A percentile compares a stretch with the other conserved stretches of the same genome.
Conservation (phyloP, 2,797 vertebrate genomes). For the Pangasius krempfi region DNA sequence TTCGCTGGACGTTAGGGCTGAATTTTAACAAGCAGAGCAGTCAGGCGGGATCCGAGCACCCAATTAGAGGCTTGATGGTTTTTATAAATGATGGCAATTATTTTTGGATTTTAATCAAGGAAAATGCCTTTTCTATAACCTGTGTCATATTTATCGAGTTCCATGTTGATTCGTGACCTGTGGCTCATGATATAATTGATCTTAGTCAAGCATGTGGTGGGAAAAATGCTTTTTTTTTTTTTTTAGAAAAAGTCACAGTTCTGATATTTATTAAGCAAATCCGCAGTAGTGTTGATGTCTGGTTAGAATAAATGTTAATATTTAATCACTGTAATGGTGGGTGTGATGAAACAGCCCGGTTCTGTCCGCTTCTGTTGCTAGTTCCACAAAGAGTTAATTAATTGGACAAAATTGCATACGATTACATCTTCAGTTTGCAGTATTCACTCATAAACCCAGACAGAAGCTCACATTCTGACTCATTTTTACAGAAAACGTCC, state of each 20-base stretch:
- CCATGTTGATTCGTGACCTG: slow-evolving; percentile 4
- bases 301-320: neutral
- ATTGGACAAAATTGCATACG: neutral
- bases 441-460: neutral
- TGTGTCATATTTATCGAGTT: slow-evolving; percentile 4
- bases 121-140: slow-evolving; percentile 35
- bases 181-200: slow-evolving; percentile 5
- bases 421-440: neutral
- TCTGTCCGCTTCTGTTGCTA: neutral
- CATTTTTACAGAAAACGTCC: neutral
- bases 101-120: slow-evolving; percentile 65
- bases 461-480: neutral
- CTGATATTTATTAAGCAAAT: neutral
- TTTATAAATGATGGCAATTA: slow-evolving; percentile 68
- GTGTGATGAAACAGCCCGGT: neutral
- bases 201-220: neutral
- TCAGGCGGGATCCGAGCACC: slow-evolving; percentile 64
- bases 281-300: neutral
- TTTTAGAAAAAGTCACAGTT: neutral
- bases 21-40: slow-evolving; percentile 66
- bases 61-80: slow-evolving; percentile 64
- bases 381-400: neutral
- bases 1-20: slow-evolving; percentile 65
- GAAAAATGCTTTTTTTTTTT: neutral
- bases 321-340: neutral